Base-by-base conservation (phyloP, 2,113 vertebrate genomes). In the Microtus richardsoni region DNA sequence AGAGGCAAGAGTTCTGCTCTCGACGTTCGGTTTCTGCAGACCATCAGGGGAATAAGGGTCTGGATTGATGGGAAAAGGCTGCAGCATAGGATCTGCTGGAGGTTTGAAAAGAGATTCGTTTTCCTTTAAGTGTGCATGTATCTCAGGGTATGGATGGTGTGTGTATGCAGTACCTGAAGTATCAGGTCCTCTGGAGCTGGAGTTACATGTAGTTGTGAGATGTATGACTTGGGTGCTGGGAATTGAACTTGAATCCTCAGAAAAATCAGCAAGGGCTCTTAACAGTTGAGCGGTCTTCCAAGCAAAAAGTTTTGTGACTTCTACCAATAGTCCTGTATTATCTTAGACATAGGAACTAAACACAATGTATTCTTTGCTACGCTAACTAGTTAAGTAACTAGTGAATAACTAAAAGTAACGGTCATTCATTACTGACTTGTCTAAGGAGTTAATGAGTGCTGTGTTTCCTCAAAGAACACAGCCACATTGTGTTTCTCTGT, bases 361-460 rank as follows among this genome's bases (percentile, higher is more conserved):
- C 96, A 39, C 0, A 44, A 95, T 39, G 75, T 33, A 60, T 41
- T 74, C 52, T 41, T 30, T 22, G 30, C 13, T 75, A n/a, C 33
- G 10, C 70, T n/a, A 85, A 70, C 41, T n/a, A 26, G 24, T 39
- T 82, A 49, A 68, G 22, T 47, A 68, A 82, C 39, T 30, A 86
- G 36, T 36, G 19, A 21, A 33, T 49, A 49, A 41, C 9, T 36
- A 49, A 66, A 88, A 54, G 52, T 41, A 71, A 39, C 28, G 3
- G 86, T 14, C n/a, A 77, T 91, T 47, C 93, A 82, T 97, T 92
- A 49, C 89, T 95, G 52, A 88, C 86, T 93, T 96, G 77, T 73
- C 91, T 97, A 70, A 95, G 85, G n/a, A 96, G 24, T 60, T n/a
- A 94, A 80, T 82, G 5, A 89, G 24, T 75, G 84, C 97, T 74